These are phyloP conservation scores for Drosophila pseudotakahashii DNA, from an alignment of 2,888 invertebrate genomes.

Conservation along the genomic window DNA sequence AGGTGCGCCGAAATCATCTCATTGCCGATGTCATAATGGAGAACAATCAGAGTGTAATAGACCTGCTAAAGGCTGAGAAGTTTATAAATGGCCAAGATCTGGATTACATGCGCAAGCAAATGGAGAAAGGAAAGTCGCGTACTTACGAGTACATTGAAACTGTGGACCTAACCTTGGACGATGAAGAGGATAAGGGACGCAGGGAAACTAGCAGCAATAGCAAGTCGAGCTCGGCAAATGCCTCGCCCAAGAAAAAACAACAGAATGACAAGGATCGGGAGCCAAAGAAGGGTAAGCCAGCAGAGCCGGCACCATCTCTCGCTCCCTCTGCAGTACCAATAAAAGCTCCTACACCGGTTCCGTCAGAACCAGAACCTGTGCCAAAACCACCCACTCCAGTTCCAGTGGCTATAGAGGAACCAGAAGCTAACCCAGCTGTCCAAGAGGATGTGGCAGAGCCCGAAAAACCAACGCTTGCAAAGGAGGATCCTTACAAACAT, in stretches of 20 bases:
- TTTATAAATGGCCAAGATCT: constrained; percentile 75
- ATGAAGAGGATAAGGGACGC: constrained; percentile 75
- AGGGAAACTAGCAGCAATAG: constrained; percentile 37
- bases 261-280: constrained; percentile 40
- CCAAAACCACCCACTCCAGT: constrained; percentile 6
- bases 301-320: background rate
- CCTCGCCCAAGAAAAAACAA: constrained; percentile 53
- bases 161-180: constrained; percentile 81
- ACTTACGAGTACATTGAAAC: constrained; percentile 81
- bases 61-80: constrained; percentile 71
- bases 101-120: constrained; percentile 77
- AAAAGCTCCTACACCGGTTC: constrained; percentile 11
- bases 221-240: constrained; percentile 31
- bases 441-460: background rate
- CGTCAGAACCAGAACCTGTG: constrained; percentile 11
- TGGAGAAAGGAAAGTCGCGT: constrained; percentile 80
- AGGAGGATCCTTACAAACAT: constrained; percentile 76
- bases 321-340: background rate
- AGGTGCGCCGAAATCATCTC: constrained; percentile 77
- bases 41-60: constrained; percentile 69
- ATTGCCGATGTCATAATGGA: constrained; percentile 77
- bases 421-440: constrained; percentile 2
- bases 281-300: constrained; percentile 7
- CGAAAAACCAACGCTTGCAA: constrained; percentile 9
- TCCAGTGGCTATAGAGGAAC: constrained; percentile 8